Evolutionary conservation across 1,140 invertebrate species (phyloP).

Genomic region (Scaptomyza montana): DNA sequence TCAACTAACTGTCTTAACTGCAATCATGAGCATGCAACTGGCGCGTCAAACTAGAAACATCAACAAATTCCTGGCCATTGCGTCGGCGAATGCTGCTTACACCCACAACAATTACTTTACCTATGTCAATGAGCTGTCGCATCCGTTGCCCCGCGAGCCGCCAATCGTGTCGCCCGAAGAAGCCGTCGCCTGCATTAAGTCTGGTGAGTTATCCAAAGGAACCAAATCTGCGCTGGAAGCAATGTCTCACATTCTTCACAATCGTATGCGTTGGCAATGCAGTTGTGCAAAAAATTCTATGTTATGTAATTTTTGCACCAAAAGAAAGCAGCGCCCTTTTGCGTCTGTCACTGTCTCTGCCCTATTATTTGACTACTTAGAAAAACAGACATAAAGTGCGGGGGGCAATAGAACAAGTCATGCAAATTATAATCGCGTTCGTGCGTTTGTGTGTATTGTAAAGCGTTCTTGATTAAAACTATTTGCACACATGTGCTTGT

Average conservation of each 20-base stretch:
- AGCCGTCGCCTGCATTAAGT: slow-evolving; percentile 85
- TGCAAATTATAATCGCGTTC: slow-evolving; percentile 54
- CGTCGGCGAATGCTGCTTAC: slow-evolving; percentile 32
- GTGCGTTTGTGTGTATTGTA: slow-evolving; percentile 6
- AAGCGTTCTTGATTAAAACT: slow-evolving; percentile 36
- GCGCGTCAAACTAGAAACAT: slow-evolving; percentile 42
- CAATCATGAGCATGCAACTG: slow-evolving; percentile 66
- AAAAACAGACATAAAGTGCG: slow-evolving; percentile 45
- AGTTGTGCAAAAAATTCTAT: slow-evolving; percentile 32
- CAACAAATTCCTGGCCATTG: slow-evolving; percentile 46
- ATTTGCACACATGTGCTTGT: slow-evolving; percentile 14
- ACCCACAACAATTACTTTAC: slow-evolving; percentile 85
- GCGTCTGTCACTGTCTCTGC: not conserved
- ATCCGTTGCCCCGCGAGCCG: slow-evolving; percentile 85
- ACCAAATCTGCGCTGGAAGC: not conserved
- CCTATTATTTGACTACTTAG: slow-evolving; percentile 32
- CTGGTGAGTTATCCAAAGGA: slow-evolving; percentile 81
- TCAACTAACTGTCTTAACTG: not conserved
- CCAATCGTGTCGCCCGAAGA: slow-evolving; percentile 84
- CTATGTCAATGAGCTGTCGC: slow-evolving; percentile 85
- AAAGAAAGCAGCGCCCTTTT: not conserved
- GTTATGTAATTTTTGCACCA: slow-evolving; percentile 61
- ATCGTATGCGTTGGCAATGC: not conserved
- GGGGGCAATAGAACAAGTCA: slow-evolving; percentile 21
- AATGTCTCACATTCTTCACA: too few species aligned